Conservation (phyloP, 2,888 invertebrate genomes). For the Drosophila mercatorum region DNA sequence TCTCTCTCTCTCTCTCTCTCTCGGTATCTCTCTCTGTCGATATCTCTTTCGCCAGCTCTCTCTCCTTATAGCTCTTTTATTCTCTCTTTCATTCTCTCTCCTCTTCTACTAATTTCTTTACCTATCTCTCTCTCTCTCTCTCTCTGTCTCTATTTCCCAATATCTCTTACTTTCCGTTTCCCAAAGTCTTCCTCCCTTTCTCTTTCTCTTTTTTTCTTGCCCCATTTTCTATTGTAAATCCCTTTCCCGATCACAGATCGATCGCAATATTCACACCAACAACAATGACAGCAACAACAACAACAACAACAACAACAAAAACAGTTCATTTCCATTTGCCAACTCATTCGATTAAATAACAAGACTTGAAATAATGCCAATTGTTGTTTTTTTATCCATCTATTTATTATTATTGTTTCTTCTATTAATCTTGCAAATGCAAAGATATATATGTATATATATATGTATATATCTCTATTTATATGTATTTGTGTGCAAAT, state of each 20-base stretch:
- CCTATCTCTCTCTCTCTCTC: not conserved
- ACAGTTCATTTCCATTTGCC: conserved; percentile 44
- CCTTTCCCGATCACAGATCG: conserved; percentile 5
- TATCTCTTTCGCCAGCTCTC: too few relatives aligned
- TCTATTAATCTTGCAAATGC: conserved; percentile 12
- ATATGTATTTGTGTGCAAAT: not conserved
- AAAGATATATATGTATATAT: not conserved
- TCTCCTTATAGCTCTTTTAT: not conserved
- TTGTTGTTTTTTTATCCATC: conserved; percentile 32
- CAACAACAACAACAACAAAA: conserved; percentile 26
- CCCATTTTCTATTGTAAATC: not conserved
- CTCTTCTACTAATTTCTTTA: not conserved
- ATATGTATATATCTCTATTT: not conserved
- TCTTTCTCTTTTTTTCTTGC: not conserved
- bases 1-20: not conserved
- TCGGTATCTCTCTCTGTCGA: not conserved
- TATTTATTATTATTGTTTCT: not conserved
- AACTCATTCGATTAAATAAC: conserved; percentile 58
- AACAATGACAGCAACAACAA: conserved; percentile 12
- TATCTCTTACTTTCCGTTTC: not conserved
- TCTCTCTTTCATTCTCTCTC: not conserved
- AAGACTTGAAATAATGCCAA: conserved; percentile 50
- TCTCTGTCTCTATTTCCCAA: not conserved
- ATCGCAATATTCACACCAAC: conserved; percentile 17
- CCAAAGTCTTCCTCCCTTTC: not conserved